phyloP scores from a whole-genome alignment of 2,797 vertebrate species.

The Australoheros facetus region DNA sequence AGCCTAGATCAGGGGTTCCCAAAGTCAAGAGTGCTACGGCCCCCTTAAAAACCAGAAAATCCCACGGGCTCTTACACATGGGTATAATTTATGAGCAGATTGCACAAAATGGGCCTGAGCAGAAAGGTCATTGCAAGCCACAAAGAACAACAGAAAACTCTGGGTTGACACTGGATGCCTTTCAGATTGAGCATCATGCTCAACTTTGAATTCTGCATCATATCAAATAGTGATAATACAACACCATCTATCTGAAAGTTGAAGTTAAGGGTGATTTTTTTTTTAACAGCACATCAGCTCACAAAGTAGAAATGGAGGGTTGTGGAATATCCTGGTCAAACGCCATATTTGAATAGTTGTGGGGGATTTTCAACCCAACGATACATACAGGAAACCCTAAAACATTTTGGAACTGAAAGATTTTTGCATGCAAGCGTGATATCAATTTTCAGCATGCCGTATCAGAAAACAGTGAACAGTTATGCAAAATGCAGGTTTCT shows the following conservation, averaged over 20 bases:
- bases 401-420: too few species aligned
- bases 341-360: neutral
- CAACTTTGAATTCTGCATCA: neutral
- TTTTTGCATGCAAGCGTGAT: neutral
- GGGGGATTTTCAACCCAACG: too few species aligned
- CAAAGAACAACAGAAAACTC: neutral
- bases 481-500: neutral
- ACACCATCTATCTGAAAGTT: neutral
- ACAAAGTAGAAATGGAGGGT: neutral
- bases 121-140: neutral
- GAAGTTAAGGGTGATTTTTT: neutral
- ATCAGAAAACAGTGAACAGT: neutral
- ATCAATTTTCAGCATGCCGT: neutral
- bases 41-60: too few species aligned
- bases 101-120: neutral
- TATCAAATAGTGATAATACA: neutral
- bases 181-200: rapidly evolving
- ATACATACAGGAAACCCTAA: too few species aligned
- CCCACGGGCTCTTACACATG: neutral
- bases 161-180: neutral
- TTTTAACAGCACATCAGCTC: neutral
- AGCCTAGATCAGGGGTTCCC: neutral
- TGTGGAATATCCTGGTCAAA: neutral
- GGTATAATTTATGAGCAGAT: neutral
- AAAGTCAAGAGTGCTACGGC: too few species aligned